Evolutionary conservation across 1,140 invertebrate genomes (phyloP).

Genomic region (Dreissena polymorpha): DNA sequence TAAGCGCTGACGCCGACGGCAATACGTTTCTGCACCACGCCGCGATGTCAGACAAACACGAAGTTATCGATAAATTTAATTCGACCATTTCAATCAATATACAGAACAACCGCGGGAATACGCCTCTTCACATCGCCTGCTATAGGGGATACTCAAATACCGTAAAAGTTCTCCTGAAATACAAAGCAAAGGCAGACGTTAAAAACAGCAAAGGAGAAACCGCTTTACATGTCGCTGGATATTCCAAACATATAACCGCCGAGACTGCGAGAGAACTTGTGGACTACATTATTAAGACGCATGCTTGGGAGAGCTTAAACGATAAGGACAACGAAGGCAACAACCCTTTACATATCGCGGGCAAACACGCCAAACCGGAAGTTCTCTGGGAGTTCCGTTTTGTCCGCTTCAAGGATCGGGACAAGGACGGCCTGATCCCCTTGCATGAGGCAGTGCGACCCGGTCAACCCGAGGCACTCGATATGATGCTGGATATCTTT

Average conservation of each 20-base stretch:
- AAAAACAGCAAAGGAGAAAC: conserved; percentile 71
- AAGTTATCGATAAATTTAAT: conserved; percentile 80
- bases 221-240: conserved; percentile 70
- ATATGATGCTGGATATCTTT: conserved; percentile 73
- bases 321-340: conserved; percentile 69
- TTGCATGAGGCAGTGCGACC: conserved; percentile 60
- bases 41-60: conserved; percentile 80
- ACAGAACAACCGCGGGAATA: conserved; percentile 70
- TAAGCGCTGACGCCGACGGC: conserved; percentile 79
- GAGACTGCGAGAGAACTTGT: conserved; percentile 66
- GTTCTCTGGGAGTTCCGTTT: conserved; percentile 72
- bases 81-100: conserved; percentile 57
- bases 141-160: conserved; percentile 69
- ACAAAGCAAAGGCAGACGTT: conserved; percentile 70
- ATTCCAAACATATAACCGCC: conserved; percentile 61
- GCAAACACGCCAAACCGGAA: conserved; percentile 67
- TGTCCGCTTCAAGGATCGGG: conserved; percentile 68
- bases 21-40: conserved; percentile 82
- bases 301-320: conserved; percentile 72
- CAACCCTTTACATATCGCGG: conserved; percentile 73
- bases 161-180: conserved; percentile 67
- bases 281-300: conserved; percentile 70
- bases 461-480: conserved; percentile 66
- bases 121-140: conserved; percentile 78
- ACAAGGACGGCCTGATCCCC: conserved; percentile 63